Base-by-base conservation (phyloP, 1,140 invertebrate genomes). In the Cataglyphis hispanica region DNA sequence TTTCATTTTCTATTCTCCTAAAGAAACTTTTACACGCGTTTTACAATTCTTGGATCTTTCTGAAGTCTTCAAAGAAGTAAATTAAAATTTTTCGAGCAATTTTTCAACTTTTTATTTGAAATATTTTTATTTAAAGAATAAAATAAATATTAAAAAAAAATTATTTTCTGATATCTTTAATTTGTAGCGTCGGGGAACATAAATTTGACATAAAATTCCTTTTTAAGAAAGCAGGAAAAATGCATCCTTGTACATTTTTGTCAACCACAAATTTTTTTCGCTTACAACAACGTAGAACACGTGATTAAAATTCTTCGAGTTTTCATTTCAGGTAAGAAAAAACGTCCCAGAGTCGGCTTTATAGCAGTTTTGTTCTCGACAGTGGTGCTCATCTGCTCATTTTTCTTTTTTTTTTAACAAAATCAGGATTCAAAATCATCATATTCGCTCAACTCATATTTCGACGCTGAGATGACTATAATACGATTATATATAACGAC, bases 241-340 rank as follows among this genome's bases (percentile, higher is more conserved):
- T 40, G 7, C 7, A 16, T 16, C 16, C n/a, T 37, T 37, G 19
- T 53, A 8, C 7, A 3, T 61, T 63, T 61, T 60, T 43, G 13
- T 6, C 25, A 16, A 40, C 4, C 19, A 34, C 2, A 5, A 22
- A 6, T 3, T 31, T 31, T 31, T 37, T 4, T 50, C 46, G 16
- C 16, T 50, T 50, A 50, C 46, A 37, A 77, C 0, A 10, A 13
- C 6, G n/a, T 13, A 22, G n/a, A 69, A 53, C 40, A 0, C 11
- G 8, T 6, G 11, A 43, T 2, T 3, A 8, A 76, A 58, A 61
- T 61, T 61, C 16, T 61, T 76, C 4, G 10, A 13, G 43, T 11
- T 43, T 50, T 37, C n/a, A 61, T 76, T 40, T 61, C 74, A 76
- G 56, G 34, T 76, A 61, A 63, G 22, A 76, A 19, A 22, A n/a